phyloP scores from a whole-genome alignment of 2,888 invertebrate genomes.

The Encarsia formosa region DNA sequence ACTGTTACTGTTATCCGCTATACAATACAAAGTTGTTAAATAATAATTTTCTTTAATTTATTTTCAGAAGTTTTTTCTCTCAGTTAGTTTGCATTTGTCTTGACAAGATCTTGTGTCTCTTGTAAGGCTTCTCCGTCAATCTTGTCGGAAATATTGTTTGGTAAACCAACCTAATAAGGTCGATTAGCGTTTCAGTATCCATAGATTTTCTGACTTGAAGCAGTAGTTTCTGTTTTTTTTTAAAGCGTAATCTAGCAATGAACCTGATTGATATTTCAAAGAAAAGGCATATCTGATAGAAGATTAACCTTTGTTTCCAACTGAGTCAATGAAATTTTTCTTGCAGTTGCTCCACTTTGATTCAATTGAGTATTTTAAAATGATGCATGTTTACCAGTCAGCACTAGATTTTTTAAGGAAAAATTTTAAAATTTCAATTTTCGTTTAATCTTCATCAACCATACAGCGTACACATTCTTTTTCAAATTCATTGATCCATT shows the following conservation, averaged over 20 bases:
- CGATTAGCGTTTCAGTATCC: no score
- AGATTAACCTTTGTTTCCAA: slow-evolving; percentile 34
- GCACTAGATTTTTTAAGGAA: slow-evolving; percentile 21
- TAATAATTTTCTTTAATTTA: no score
- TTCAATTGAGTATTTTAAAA: slow-evolving; percentile 27
- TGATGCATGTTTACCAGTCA: slow-evolving; percentile 25
- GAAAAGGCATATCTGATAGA: no score
- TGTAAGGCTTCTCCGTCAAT: slow-evolving; percentile 36
- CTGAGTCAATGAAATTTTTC: slow-evolving; percentile 30
- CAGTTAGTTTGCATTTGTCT: no score
- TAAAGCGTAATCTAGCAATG: no score
- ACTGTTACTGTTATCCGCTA: no score
- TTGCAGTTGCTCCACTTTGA: slow-evolving; percentile 27
- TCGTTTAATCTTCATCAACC: slow-evolving; percentile 22
- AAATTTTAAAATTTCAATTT: slow-evolving; percentile 23
- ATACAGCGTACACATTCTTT: slow-evolving; percentile 25
- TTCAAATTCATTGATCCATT: slow-evolving; percentile 29
- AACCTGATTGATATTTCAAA: no score
- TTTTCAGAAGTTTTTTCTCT: no score
- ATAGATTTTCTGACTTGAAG: no score
- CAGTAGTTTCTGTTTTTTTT: no score
- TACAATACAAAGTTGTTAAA: no score
- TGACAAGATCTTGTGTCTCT: slow-evolving; percentile 36
- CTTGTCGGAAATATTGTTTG: slow-evolving; percentile 33
- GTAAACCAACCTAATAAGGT: slow-evolving; percentile 37